phyloP scores from a whole-genome alignment of 2,888 invertebrate species.

The Agrochola macilenta region DNA sequence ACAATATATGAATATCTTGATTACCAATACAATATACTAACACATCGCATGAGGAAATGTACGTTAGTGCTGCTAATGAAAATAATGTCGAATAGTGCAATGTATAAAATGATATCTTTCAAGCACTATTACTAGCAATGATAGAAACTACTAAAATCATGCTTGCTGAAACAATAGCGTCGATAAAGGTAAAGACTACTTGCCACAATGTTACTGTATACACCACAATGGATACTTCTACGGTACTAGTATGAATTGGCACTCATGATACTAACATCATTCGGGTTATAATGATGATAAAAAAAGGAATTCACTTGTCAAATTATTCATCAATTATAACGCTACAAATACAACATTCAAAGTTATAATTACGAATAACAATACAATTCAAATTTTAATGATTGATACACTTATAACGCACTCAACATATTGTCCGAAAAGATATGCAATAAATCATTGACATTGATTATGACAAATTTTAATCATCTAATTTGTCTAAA shows the following conservation, averaged over 20 bases:
- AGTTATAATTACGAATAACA: conserved; percentile 66
- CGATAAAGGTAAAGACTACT: conserved; percentile 40
- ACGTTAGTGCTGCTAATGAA: conserved; percentile 63
- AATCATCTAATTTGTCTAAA: conserved; percentile 61
- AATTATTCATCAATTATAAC: conserved; percentile 65
- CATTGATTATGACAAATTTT: conserved; percentile 66
- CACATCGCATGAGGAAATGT: conserved; percentile 51
- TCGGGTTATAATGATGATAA: conserved; percentile 52
- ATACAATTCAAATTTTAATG: conserved; percentile 59
- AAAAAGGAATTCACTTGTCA: conserved; percentile 58
- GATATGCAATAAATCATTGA: conserved; percentile 81
- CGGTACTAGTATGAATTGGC: conserved; percentile 74
- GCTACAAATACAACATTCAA: conserved; percentile 69
- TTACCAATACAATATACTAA: conserved; percentile 64
- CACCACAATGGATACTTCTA: conserved; percentile 48
- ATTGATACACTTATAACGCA: conserved; percentile 63
- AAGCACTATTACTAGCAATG: conserved; percentile 53
- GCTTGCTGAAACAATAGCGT: conserved; percentile 48
- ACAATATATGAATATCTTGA: conserved; percentile 65
- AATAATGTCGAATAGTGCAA: conserved; percentile 54
- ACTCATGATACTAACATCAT: conserved; percentile 73
- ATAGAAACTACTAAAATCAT: conserved; percentile 48
- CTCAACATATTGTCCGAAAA: conserved; percentile 76
- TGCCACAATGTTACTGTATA: conserved; percentile 49
- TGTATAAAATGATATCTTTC: conserved; percentile 36